Percentiles rank a stretch among this genome's conserved stretches.
Conservation (phyloP, 2,113 vertebrate genomes). For the Propithecus coquereli region DNA sequence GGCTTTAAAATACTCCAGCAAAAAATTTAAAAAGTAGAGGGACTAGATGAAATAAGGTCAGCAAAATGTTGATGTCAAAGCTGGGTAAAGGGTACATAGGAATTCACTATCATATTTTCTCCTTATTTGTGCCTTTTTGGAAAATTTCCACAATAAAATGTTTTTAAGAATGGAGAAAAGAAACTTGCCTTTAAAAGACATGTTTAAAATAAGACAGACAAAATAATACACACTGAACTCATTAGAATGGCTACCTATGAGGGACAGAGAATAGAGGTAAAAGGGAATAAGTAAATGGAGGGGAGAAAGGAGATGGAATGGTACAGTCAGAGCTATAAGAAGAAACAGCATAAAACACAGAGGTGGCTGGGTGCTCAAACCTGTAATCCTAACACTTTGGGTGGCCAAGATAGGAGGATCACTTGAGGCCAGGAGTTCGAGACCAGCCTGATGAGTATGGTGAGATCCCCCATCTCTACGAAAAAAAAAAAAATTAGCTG, state of each 20-base stretch:
- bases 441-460: neutral
- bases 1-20: neutral
- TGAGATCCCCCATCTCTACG: neutral
- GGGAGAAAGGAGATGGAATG: neutral
- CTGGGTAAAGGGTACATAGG: neutral
- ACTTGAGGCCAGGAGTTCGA: neutral
- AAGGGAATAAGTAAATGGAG: neutral
- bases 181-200: neutral
- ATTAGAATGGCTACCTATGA: neutral
- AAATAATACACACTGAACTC: neutral
- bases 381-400: neutral
- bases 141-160: neutral
- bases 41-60: neutral
- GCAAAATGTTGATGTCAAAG: neutral
- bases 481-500: neutral
- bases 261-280: neutral
- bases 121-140: neutral
- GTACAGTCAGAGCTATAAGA: neutral
- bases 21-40: neutral
- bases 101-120: neutral
- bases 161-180: neutral
- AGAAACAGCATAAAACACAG: neutral
- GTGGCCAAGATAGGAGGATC: neutral
- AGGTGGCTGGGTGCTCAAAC: neutral
- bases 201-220: neutral